Base-by-base conservation (phyloP, 2,888 invertebrate genomes). In the Odontocolon sp. region DNA sequence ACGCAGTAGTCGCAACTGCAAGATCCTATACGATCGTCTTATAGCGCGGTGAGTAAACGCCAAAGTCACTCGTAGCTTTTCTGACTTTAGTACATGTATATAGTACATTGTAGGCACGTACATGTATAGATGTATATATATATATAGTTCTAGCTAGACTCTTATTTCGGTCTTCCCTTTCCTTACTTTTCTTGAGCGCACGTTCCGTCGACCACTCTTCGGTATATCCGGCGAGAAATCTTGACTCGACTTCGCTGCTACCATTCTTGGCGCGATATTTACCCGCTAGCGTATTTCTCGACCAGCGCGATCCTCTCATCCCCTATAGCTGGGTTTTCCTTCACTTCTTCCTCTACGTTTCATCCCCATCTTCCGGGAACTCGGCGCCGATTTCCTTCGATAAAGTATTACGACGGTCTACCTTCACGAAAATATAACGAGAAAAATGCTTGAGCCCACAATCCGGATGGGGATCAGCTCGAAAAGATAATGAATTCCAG, bases 341-440 rank as follows among this genome's bases (percentile, higher is more conserved):
- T 66, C 28, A 9, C 21, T 61, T 28, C 11, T 14, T 54, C 52
- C 8, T 59, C 50, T 38, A 59, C 31, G 66, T 61, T n/a, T 76
- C 31, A 47, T 40, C 57, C 40, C 18, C 23, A 61, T 69, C 54
- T 69, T 63, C 52, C 78, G 63, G 45, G 8, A 71, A 50, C 64
- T 57, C 64, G 52, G 21, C 69, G 70, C 68, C 80, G 59, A 80
- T 77, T 78, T 73, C 71, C 79, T 38, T 31, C 54, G 67, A 76
- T 66, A 67, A 76, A 71, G 47, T 63, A 67, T 70, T 52, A 66
- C 52, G 71, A 33, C 54, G 31, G 47, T 36, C 26, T n/a, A n/a
- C 68, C 56, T 28, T 63, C n/a, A 57, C 14, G 42, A 75, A 66
- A 76, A 77, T 77, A 77, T 72, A 68, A 72, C 72, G 67, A 72